These are phyloP conservation scores for Ectemnius cavifrons DNA, from an alignment of 2,888 invertebrate species.

Conservation along the genomic window DNA sequence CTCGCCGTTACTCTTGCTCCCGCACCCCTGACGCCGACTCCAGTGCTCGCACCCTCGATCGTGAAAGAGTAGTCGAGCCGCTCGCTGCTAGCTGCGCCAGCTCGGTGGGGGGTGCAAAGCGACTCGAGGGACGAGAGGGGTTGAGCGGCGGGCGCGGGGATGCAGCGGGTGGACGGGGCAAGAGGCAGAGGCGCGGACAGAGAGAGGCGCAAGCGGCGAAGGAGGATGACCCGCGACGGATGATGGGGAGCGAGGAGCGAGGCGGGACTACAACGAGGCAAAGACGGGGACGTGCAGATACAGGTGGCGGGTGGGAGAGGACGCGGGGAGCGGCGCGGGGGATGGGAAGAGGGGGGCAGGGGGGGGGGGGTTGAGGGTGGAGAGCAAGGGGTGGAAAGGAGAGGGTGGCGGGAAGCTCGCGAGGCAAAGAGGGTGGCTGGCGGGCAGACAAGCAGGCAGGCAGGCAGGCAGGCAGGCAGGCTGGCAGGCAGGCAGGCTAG, in stretches of 20 bases:
- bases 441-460: constrained; percentile 34
- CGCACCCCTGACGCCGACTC: constrained; percentile 9
- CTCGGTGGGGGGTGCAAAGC: not conserved
- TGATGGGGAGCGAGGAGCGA: constrained; percentile 19
- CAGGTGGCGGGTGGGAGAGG: too few species aligned
- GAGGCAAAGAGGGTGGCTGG: constrained; percentile 3
- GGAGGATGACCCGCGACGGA: constrained; percentile 31
- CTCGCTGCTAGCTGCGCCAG: constrained; percentile 17
- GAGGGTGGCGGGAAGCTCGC: not conserved
- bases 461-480: constrained; percentile 49
- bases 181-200: constrained; percentile 19
- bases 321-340: not conserved
- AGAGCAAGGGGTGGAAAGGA: not conserved
- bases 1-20: too few species aligned
- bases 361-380: not conserved
- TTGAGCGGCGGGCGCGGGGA: not conserved
- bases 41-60: constrained; percentile 25
- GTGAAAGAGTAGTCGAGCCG: constrained; percentile 25
- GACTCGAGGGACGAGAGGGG: not conserved
- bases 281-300: constrained; percentile 14
- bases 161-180: constrained; percentile 30
- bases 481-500: constrained; percentile 34
- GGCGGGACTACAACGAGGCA: constrained; percentile 14
- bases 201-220: not conserved
- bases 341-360: too few species aligned